phyloP scores from a whole-genome alignment of 2,113 vertebrate genomes.

The Gopherus evgoodei region DNA sequence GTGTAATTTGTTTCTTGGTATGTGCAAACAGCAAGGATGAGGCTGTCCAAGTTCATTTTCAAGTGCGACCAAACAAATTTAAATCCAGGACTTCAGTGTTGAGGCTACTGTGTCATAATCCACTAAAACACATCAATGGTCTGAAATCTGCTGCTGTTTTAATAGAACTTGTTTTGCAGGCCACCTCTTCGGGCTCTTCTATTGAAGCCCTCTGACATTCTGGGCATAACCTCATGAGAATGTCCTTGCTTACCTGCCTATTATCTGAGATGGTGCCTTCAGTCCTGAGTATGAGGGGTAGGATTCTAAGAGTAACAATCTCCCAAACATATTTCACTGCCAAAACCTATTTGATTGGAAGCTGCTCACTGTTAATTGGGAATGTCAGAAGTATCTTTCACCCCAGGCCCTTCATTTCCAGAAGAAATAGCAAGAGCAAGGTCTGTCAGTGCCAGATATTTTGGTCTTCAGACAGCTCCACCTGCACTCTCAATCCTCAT shows the following conservation, averaged over 20 bases:
- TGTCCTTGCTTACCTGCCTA: neutral
- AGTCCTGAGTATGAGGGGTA: neutral
- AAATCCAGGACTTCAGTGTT: neutral
- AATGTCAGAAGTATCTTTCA: neutral
- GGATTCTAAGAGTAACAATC: neutral
- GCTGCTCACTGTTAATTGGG: neutral
- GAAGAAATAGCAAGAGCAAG: neutral
- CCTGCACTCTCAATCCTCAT: neutral
- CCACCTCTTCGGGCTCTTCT: neutral
- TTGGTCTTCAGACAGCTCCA: neutral
- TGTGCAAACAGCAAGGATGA: neutral
- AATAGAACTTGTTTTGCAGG: neutral
- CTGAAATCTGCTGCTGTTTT: slow-evolving; percentile 2
- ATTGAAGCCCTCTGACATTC: neutral
- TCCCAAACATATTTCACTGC: neutral
- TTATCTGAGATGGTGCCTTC: neutral
- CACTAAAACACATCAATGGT: neutral
- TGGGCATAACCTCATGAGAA: neutral
- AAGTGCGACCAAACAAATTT: neutral
- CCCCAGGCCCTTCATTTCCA: neutral
- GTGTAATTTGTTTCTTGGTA: neutral
- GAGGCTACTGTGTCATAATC: neutral
- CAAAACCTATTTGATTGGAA: neutral
- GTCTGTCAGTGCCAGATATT: neutral
- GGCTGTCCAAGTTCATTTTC: neutral